A percentile compares a stretch with the other conserved stretches of the same genome.
These are phyloP conservation scores for Tarsius wallacei DNA, from an alignment of 2,797 vertebrate genomes.

Conservation along the genomic window DNA sequence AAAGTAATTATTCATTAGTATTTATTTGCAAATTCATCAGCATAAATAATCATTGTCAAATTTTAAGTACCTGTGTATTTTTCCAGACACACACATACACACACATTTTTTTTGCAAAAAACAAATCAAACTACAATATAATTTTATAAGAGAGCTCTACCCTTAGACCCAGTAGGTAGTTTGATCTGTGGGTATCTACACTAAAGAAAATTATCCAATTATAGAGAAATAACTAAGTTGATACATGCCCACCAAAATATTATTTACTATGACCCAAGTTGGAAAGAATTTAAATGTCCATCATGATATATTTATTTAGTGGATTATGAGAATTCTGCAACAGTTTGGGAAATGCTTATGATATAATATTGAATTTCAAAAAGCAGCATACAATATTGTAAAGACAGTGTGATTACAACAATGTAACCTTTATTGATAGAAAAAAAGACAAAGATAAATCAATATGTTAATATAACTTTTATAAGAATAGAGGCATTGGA, in stretches of 20 bases:
- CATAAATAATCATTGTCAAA: constrained; percentile 48
- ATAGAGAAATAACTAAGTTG: neutral
- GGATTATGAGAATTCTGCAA: constrained; percentile 16
- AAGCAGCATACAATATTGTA: constrained; percentile 28
- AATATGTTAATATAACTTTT: neutral
- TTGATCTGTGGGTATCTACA: constrained; percentile 2
- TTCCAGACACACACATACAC: neutral
- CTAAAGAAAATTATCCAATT: neutral
- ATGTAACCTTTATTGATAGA: neutral
- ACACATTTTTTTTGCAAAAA: constrained; percentile 3
- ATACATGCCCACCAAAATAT: neutral
- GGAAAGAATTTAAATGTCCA: constrained; percentile 50
- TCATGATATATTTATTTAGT: constrained; percentile 22
- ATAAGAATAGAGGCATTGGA: neutral
- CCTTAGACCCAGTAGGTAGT: neutral
- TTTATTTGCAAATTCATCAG: neutral
- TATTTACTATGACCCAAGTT: neutral
- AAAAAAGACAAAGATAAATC: constrained; percentile 6
- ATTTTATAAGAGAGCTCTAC: neutral
- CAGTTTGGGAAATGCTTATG: constrained; percentile 14
- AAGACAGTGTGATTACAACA: neutral
- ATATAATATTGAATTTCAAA: constrained; percentile 16
- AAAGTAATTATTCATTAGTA: neutral
- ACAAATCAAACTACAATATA: neutral
- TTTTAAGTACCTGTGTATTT: neutral